Evolutionary conservation across 2,797 vertebrate species (phyloP), one percentile per base, ranked within the genome.

Genomic region (Typhlichthys eigenmanni): DNA sequence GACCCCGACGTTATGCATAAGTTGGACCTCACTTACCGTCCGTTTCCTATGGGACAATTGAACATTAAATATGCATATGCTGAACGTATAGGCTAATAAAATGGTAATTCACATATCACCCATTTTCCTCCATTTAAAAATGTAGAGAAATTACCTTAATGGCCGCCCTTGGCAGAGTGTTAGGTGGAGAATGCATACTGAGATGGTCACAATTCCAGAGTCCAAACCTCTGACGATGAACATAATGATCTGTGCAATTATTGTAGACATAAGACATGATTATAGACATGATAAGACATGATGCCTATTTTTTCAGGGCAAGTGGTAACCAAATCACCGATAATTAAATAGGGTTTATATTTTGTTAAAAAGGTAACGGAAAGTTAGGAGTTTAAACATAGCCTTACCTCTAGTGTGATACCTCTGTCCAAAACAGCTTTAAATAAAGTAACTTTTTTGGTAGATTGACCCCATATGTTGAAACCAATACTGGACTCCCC

Each of bases 1-100:
- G 61, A 95, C 92, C 5, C 94, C 88, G 1, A 93, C 75, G 68
- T 96, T 91, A 69, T 98, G 95, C 97, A 99, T 98, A 14, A 97
- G 62, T 78, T 99, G 96, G 74, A 97, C 94, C 81, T 99, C 97
- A 34, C 95, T 95, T 64, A 99, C 93, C 0, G 96, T 91, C 77
- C 96, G 86, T 66, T 92, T 97, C 61, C 97, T 98, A 78, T 34
- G 55, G 6, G 14, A 13, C 5, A 7, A 57, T 38, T 38, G 7
- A 38, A 38, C 38, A 38, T 38, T 6, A 38, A 9, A 38, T 38
- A 38, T 38, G 38, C 38, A 38, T 38, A 38, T 38, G 7, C 38
- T 38, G 38, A 38, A 7, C 9, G 24, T 24, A 24, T 24, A 24
- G 3, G 24, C 24, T 24, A 24, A 24, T 24, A 24, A 24, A 24